Conservation (phyloP, 2,113 vertebrate species). For the Catagonus wagneri region DNA sequence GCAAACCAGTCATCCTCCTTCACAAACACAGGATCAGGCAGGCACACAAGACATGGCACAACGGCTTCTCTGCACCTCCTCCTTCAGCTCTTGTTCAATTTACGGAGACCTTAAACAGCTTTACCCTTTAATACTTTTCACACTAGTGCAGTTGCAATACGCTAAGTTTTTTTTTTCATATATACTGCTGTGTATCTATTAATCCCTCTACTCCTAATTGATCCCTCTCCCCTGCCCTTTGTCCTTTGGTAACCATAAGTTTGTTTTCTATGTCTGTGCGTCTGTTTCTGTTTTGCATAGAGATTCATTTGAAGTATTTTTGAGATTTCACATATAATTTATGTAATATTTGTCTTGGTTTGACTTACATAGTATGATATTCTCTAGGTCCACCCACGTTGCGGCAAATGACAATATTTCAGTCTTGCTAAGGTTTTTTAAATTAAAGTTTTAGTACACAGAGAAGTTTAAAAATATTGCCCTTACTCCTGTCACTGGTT, state of each 20-base stretch:
- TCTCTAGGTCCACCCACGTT: background rate
- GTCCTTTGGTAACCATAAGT: background rate
- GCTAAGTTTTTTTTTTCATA: background rate
- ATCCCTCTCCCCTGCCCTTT: background rate
- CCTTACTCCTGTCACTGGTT: background rate
- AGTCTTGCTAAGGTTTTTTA: background rate
- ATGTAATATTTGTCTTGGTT: background rate
- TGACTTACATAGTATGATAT: background rate
- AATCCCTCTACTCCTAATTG: background rate
- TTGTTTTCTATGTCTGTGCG: background rate
- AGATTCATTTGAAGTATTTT: background rate
- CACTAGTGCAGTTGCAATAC: background rate
- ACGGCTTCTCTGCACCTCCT: background rate
- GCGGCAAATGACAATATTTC: background rate
- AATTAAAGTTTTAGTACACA: background rate
- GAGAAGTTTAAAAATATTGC: background rate
- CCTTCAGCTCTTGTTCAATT: background rate
- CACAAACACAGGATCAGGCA: background rate
- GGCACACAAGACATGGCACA: too few relatives aligned
- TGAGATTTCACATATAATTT: background rate
- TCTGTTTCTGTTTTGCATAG: background rate
- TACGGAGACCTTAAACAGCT: conserved; percentile 11
- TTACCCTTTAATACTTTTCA: background rate
- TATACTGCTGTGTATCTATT: background rate
- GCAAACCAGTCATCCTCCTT: background rate